Percentiles rank a stretch among this genome's conserved stretches.
phyloP scores from a whole-genome alignment of 2,797 vertebrate genomes.

The Sebastes iracundus region DNA sequence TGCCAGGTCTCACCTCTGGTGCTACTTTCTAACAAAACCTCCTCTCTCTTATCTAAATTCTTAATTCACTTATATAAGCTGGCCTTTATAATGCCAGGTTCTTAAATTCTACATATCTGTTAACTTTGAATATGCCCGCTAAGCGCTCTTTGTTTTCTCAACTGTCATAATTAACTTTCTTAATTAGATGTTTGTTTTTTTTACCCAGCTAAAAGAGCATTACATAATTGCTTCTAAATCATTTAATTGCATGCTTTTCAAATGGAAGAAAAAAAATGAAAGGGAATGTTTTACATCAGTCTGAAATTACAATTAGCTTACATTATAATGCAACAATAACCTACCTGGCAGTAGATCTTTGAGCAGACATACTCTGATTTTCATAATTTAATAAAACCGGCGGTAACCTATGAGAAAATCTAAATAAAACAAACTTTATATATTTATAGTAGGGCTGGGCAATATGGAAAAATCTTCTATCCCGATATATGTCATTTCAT shows the following conservation, averaged over 20 bases:
- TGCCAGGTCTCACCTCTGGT: neutral
- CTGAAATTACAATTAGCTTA: neutral
- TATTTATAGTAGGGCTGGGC: too few relatives aligned
- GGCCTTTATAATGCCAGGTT: neutral
- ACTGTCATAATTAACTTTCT: slow-evolving; percentile 26
- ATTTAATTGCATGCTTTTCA: slow-evolving; percentile 22
- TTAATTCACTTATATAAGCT: neutral
- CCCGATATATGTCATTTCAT: too few relatives aligned
- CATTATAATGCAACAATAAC: neutral
- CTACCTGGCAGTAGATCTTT: neutral
- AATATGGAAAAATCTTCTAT: too few relatives aligned
- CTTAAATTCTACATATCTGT: neutral
- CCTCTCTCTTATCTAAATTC: neutral
- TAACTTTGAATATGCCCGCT: neutral
- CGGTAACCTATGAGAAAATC: neutral
- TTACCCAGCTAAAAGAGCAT: slow-evolving; percentile 24
- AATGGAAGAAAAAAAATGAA: neutral
- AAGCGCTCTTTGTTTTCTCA: slow-evolving; percentile 27
- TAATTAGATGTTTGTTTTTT: slow-evolving; percentile 49
- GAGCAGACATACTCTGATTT: neutral
- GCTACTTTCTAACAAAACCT: slow-evolving; percentile 3
- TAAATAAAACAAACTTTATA: neutral
- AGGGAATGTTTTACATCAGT: neutral
- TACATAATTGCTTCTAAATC: slow-evolving; percentile 47
- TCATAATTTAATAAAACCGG: neutral